Conservation (phyloP, 2,888 invertebrate species). For the Mesopsocus fuscifrons region DNA sequence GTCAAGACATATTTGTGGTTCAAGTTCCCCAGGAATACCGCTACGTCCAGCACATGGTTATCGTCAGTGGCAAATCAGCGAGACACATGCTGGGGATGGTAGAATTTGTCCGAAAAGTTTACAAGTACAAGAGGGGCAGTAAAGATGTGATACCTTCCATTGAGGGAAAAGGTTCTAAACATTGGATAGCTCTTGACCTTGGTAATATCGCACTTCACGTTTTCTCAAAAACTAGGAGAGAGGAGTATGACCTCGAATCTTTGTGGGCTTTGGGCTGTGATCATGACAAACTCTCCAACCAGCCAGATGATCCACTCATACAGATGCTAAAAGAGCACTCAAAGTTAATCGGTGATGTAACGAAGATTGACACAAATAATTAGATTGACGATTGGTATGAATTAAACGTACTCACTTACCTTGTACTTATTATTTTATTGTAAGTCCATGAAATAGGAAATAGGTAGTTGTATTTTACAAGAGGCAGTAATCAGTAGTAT, state of each 20-base stretch:
- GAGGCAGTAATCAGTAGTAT: too few species aligned
- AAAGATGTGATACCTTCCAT: slow-evolving; percentile 50
- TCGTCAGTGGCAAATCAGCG: slow-evolving; percentile 53
- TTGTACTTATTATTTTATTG: too few species aligned
- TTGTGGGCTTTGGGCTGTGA: slow-evolving; percentile 76
- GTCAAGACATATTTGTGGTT: slow-evolving; percentile 61
- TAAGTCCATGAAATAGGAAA: too few species aligned
- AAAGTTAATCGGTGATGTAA: not conserved
- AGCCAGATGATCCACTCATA: not conserved
- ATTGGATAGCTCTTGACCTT: slow-evolving; percentile 84
- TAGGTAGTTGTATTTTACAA: too few species aligned
- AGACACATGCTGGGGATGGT: slow-evolving; percentile 56
- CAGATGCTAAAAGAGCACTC: not conserved
- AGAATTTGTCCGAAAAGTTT: slow-evolving; percentile 54
- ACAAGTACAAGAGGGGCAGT: slow-evolving; percentile 44
- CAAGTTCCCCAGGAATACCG: slow-evolving; percentile 48
- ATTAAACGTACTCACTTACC: too few species aligned
- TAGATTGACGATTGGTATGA: too few species aligned
- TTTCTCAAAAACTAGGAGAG: slow-evolving; percentile 49
- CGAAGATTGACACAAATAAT: not conserved
- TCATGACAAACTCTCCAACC: slow-evolving; percentile 33
- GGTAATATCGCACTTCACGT: slow-evolving; percentile 86
- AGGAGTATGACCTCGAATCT: slow-evolving; percentile 69
- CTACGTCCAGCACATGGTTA: slow-evolving; percentile 71
- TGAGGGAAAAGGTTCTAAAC: slow-evolving; percentile 53